A percentile compares a stretch with the other conserved stretches of the same genome.
Conservation (phyloP, 2,113 vertebrate genomes). For the Himantopus leucocephalus region DNA sequence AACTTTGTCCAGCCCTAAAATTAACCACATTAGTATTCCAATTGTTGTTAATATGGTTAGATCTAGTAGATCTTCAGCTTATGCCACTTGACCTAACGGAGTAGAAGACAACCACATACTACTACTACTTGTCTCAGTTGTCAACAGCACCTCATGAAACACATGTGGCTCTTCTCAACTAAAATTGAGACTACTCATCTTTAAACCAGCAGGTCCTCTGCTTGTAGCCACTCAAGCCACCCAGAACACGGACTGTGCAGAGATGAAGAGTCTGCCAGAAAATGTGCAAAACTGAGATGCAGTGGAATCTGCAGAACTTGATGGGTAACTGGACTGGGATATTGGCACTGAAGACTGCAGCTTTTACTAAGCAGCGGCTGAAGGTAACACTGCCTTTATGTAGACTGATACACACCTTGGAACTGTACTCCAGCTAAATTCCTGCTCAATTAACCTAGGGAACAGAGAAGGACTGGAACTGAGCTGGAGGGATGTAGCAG, state of each 20-base stretch:
- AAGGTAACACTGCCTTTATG: neutral
- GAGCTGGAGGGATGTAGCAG: neutral
- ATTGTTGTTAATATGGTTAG: neutral
- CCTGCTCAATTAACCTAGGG: neutral
- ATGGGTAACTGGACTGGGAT: neutral
- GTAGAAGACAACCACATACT: neutral
- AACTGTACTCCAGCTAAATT: neutral
- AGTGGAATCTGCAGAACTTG: neutral
- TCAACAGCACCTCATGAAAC: neutral
- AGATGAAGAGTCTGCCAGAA: neutral
- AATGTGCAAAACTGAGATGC: neutral
- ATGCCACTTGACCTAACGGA: neutral
- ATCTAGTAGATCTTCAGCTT: neutral
- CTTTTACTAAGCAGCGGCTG: neutral
- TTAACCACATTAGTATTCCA: neutral
- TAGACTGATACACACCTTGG: neutral
- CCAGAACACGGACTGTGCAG: neutral
- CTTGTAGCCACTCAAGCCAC: neutral
- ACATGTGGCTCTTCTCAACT: neutral
- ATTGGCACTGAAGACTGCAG: neutral
- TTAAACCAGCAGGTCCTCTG: neutral
- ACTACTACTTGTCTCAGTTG: neutral
- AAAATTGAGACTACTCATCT: neutral
- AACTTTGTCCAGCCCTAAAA: neutral
- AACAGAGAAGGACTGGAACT: neutral